These are phyloP conservation scores for Spisula subtruncata DNA, from an alignment of 2,888 invertebrate species.

Conservation along the genomic window DNA sequence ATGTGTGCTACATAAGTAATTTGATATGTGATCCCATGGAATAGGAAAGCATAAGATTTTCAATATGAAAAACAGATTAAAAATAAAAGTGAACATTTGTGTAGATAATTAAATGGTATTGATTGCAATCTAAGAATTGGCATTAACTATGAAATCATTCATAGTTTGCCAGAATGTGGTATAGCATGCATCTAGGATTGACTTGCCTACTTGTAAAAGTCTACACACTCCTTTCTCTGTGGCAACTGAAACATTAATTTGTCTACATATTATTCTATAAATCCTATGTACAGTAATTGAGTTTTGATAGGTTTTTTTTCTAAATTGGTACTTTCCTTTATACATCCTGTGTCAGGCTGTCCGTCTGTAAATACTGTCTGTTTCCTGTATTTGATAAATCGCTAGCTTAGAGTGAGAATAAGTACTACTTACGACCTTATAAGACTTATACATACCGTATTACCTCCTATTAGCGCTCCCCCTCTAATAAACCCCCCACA, in stretches of 20 bases:
- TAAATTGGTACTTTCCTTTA: conserved; percentile 2
- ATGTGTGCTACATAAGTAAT: no score
- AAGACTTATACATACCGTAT: no score
- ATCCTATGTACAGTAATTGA: background rate
- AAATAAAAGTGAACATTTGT: no score
- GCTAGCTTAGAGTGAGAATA: no score
- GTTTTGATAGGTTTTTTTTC: background rate
- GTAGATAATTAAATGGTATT: background rate
- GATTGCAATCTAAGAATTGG: background rate
- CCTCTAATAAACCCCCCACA: no score
- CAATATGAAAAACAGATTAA: no score
- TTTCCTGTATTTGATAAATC: background rate
- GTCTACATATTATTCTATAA: background rate
- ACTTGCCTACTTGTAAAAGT: background rate
- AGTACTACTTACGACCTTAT: no score
- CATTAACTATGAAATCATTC: background rate
- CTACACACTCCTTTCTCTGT: background rate
- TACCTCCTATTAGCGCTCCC: no score
- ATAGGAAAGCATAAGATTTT: no score
- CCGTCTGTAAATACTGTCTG: background rate
- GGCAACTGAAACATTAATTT: background rate
- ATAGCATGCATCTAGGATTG: background rate
- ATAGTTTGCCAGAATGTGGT: no score
- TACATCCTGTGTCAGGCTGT: background rate
- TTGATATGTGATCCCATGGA: no score